Evolutionary conservation across 2,797 vertebrate genomes (phyloP), one percentile per base, ranked within the genome.

Genomic region (Cichlasoma orientale): DNA sequence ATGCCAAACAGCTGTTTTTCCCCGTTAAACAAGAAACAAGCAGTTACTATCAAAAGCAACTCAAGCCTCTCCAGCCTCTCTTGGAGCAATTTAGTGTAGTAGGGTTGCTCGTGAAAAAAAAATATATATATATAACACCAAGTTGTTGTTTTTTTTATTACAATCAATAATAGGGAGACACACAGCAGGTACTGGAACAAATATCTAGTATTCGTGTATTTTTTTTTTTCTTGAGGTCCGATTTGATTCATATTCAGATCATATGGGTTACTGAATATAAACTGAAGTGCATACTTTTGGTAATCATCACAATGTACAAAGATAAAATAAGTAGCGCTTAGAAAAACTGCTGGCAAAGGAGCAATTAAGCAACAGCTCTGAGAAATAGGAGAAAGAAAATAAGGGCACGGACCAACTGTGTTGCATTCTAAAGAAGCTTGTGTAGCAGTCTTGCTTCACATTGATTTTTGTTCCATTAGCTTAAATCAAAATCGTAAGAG

Each of bases 391-490:
- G 4, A 31, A 69, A 19, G 52, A 69, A 5, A 85, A 70, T 29
- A 44, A 54, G 56, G 41, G 50, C 23, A 54, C 25, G 13, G 50
- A 58, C 5, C 27, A 23, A 4, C 83, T 70, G 54, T 54, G 53
- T 78, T 21, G 41, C 1, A 70, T 50, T 82, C 58, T 72, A 47
- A 69, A 57, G 70, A 86, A 41, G 75, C 68, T 52, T 54, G 59
- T 72, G 83, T n/a, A 13, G 56, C 56, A 27, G 82, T 89, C 16
- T 73, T 70, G 52, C 57, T 73, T 31, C 79, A 82, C 83, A 87
- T 82, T 66, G 90, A 92, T 90, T 92, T 90, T 83, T 73, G 52
- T 70, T 83, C 81, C 61, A 86, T 89, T 83, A 86, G 82, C 74
- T 82, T 79, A 74, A 85, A 90, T 91, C 78, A 83, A 86, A 91